phyloP scores from a whole-genome alignment of 2,888 invertebrate species.

The Lithophane ornitopus region DNA sequence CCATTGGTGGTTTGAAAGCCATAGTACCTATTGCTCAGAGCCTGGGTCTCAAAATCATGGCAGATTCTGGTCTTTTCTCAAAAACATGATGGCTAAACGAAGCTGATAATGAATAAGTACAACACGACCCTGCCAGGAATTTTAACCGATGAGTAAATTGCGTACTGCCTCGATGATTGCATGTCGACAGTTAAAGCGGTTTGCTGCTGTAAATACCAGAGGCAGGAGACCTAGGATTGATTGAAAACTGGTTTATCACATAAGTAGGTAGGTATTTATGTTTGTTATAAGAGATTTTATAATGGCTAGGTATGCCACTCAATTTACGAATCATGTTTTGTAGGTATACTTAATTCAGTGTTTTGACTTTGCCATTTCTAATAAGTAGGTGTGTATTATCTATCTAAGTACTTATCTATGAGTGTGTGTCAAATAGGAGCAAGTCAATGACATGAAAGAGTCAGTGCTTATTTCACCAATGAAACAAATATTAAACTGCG shows the following conservation, averaged over 20 bases:
- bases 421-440: neutral
- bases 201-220: conserved; percentile 28
- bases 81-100: neutral
- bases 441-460: neutral
- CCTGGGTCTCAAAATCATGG: neutral
- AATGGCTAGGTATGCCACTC: neutral
- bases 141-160: conserved; percentile 34
- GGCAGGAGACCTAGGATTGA: conserved; percentile 18
- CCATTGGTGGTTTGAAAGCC: neutral
- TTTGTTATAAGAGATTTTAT: neutral
- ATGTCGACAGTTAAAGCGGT: conserved; percentile 20
- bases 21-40: neutral
- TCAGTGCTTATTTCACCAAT: neutral
- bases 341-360: no score
- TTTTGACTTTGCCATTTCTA: neutral
- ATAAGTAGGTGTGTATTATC: neutral
- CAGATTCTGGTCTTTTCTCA: neutral
- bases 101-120: neutral
- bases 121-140: conserved; percentile 25
- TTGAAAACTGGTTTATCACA: conserved; percentile 18
- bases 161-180: conserved; percentile 35
- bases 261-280: neutral
- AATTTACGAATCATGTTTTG: neutral
- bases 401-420: no score
- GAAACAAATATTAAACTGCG: neutral